Evolutionary conservation across 2,888 invertebrate species (phyloP), one percentile per base, ranked within the genome.

Genomic region (Andrena praecox): DNA sequence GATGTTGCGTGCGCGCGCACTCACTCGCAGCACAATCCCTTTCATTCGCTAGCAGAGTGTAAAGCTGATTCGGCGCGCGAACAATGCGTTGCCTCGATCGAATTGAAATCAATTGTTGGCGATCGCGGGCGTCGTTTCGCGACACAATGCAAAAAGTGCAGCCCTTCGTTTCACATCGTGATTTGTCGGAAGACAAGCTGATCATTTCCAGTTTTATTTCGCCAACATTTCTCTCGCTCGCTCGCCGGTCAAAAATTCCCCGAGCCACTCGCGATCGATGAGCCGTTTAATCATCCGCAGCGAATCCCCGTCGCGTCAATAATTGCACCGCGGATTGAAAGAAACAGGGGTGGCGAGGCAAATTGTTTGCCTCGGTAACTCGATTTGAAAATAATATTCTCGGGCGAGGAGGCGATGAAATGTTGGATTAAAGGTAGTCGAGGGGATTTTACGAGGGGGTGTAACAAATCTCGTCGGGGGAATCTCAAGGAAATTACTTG

Each of bases 141-240:
- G 56, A 33, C 59, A 48, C 6, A 60, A 48, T 24, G 31, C 20
- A 42, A 5, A 42, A 42, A 1, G 16, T 20, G 42, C 2, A 12
- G 10, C 20, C 16, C 31, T 12, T 0, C 20, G 31, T 42, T 67
- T 33, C 35, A 52, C 35, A 52, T 54, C 24, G 6, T 73, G 77
- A 77, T 67, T 67, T 60, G 60, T 64, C 50, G 77, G 50, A 59
- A 56, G 29, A 33, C 35, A 20, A 20, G 50, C 50, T 2, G 42
- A 12, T 42, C 42, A 42, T 42, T 42, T 12, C 42, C 42, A 42
- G 12, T 42, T 42, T 42, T 42, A 42, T 42, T 16, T 4, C 16
- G 4, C 42, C 12, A 16, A 42, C 5, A 16, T 5, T 42, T 42
- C 16, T 42, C 42, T 16, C 42, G 42, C 35, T 35, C 10, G 35